phyloP scores from a whole-genome alignment of 1,140 invertebrate genomes.

The Zaprionus taronus region DNA sequence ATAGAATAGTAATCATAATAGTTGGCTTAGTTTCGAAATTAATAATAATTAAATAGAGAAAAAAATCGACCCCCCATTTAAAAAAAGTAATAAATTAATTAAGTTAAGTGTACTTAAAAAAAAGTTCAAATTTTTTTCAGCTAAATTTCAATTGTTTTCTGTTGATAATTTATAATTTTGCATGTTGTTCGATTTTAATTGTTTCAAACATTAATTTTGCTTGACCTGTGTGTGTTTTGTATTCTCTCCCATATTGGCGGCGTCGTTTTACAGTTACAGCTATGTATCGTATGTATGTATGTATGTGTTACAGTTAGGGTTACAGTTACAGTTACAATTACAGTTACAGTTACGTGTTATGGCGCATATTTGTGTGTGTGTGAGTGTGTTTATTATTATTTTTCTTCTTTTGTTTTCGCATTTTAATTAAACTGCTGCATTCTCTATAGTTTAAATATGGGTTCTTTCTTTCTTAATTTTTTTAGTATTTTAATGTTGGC shows the following conservation, averaged over 20 bases:
- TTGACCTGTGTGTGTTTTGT: not conserved
- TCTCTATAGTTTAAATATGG: conserved; percentile 36
- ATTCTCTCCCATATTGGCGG: conserved; percentile 19
- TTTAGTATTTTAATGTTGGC: conserved; percentile 49
- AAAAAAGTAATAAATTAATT: conserved; percentile 35
- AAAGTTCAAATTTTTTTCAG: conserved; percentile 7
- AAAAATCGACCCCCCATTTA: not conserved
- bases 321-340: conserved; percentile 26
- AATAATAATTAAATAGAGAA: not conserved
- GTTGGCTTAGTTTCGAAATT: conserved; percentile 18
- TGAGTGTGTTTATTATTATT: conserved; percentile 1
- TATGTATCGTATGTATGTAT: conserved; percentile 8
- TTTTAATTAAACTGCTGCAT: conserved; percentile 9
- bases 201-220: conserved; percentile 1
- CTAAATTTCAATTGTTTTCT: conserved; percentile 12
- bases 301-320: conserved; percentile 8
- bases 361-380: conserved; percentile 39
- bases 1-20: conserved; percentile 48
- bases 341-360: conserved; percentile 34
- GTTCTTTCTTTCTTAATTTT: conserved; percentile 3
- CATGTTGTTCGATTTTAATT: conserved; percentile 5
- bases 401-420: conserved; percentile 27
- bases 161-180: conserved; percentile 7
- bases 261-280: conserved; percentile 33
- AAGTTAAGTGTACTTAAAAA: conserved; percentile 20